Conservation (phyloP, 2,888 invertebrate genomes). For the Listrodromus nycthemerus region DNA sequence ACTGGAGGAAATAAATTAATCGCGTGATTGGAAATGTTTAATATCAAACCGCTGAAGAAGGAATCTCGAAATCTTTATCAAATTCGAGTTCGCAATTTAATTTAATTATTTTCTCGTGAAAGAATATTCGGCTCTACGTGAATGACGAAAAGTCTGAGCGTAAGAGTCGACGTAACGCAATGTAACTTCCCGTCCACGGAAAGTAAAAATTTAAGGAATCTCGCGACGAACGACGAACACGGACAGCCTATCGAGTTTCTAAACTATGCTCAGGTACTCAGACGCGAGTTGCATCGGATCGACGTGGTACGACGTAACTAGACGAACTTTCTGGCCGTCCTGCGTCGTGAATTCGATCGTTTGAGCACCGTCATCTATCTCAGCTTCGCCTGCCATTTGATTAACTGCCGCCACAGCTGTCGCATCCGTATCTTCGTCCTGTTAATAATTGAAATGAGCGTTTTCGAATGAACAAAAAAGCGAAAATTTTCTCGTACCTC, state of each 20-base stretch:
- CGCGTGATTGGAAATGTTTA: background rate
- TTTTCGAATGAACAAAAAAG: background rate
- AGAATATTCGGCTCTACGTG: background rate
- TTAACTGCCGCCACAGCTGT: slow-evolving; percentile 78
- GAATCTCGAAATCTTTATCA: background rate
- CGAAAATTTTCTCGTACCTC: slow-evolving; percentile 72
- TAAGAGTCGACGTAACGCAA: background rate
- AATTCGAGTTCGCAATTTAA: background rate
- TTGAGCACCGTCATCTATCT: slow-evolving; percentile 77
- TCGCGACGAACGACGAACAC: background rate
- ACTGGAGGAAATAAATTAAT: slow-evolving; percentile 4
- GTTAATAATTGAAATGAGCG: background rate
- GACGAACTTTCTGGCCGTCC: slow-evolving; percentile 87
- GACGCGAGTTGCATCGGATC: slow-evolving; percentile 84
- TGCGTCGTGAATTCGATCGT: slow-evolving; percentile 86
- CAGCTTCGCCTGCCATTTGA: slow-evolving; percentile 76
- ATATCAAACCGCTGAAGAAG: too few species aligned
- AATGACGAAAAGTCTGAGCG: background rate
- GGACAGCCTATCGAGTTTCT: slow-evolving; percentile 54
- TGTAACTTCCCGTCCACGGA: background rate
- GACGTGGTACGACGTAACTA: slow-evolving; percentile 87
- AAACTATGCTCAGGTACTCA: slow-evolving; percentile 84
- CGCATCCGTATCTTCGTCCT: slow-evolving; percentile 79
- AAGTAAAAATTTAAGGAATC: background rate
- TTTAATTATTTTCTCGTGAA: background rate